Percentiles rank a stretch among this genome's conserved stretches.
Evolutionary conservation across 1,140 invertebrate species (phyloP).

Genomic region (Heliconius eleuchia): DNA sequence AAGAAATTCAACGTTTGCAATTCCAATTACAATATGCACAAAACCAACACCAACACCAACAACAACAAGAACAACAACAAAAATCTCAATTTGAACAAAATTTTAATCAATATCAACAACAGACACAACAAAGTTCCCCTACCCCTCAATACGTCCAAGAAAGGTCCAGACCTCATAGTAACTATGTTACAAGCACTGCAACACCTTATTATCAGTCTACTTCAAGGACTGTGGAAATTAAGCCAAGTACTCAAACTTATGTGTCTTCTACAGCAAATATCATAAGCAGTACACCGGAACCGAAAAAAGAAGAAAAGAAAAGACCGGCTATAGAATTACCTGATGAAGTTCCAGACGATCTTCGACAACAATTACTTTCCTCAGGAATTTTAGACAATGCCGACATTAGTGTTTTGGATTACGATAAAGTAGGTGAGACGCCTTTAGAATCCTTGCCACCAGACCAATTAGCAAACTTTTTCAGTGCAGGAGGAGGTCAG

Average conservation of each 20-base stretch:
- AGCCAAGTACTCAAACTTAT: conserved; percentile 70
- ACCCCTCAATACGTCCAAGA: conserved; percentile 66
- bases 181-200: conserved; percentile 60
- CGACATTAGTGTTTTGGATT: conserved; percentile 92
- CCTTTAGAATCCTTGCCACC: conserved; percentile 91
- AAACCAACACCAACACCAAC: conserved; percentile 58
- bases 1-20: conserved; percentile 75
- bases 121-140: conserved; percentile 58
- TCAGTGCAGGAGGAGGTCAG: conserved; percentile 87
- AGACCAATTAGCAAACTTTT: conserved; percentile 92
- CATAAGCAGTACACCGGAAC: conserved; percentile 65
- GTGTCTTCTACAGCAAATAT: conserved; percentile 70
- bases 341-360: conserved; percentile 92
- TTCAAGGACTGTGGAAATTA: conserved; percentile 70
- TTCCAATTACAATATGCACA: conserved; percentile 64
- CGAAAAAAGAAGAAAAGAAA: conserved; percentile 80
- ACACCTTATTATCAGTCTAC: conserved; percentile 67
- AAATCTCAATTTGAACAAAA: conserved; percentile 46
- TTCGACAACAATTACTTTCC: conserved; percentile 90
- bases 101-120: conserved; percentile 55
- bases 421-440: conserved; percentile 94
- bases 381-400: conserved; percentile 93
- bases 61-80: conserved; percentile 53
- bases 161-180: conserved; percentile 57
- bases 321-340: conserved; percentile 85